A percentile compares a stretch with the other conserved stretches of the same genome.
These are phyloP conservation scores for Lasioglossum lativentre DNA, from an alignment of 2,888 invertebrate genomes.

Conservation along the genomic window DNA sequence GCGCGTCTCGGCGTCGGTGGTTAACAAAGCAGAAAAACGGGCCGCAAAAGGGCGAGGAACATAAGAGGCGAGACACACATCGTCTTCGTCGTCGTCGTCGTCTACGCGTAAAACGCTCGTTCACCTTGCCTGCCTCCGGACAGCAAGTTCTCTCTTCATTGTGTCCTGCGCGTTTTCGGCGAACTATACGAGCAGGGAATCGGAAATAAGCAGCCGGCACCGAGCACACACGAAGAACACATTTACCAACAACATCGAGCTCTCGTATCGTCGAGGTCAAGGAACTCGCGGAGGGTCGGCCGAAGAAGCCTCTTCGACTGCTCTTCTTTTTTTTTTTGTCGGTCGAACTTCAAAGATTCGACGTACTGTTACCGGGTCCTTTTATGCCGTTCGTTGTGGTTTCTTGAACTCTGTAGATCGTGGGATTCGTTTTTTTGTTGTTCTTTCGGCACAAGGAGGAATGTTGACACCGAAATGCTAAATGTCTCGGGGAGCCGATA, in stretches of 20 bases:
- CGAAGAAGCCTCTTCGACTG: conserved; percentile 17
- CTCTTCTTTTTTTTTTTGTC: too few species aligned
- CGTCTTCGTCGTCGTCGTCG: conserved; percentile 27
- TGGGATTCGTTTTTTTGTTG: neutral
- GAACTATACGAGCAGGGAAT: conserved; percentile 35
- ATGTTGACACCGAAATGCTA: conserved; percentile 3
- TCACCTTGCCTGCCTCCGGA: conserved; percentile 49
- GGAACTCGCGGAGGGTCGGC: conserved; percentile 44
- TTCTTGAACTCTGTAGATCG: neutral
- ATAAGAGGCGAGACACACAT: conserved; percentile 20
- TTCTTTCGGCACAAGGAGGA: neutral
- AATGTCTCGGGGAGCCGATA: neutral
- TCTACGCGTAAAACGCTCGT: conserved; percentile 52
- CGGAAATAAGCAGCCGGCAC: conserved; percentile 22
- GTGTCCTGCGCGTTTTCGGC: conserved; percentile 39
- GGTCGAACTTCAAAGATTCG: conserved; percentile 13
- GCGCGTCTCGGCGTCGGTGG: conserved; percentile 18
- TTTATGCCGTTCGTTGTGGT: neutral
- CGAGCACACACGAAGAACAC: neutral
- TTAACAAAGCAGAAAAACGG: conserved; percentile 70
- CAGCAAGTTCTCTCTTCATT: conserved; percentile 16
- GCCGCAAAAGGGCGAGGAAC: conserved; percentile 13
- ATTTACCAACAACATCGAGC: neutral
- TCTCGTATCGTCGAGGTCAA: conserved; percentile 41
- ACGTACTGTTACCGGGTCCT: conserved; percentile 7